These are phyloP conservation scores for Epinotia brunnichana DNA, from an alignment of 2,888 invertebrate genomes.

Conservation along the genomic window DNA sequence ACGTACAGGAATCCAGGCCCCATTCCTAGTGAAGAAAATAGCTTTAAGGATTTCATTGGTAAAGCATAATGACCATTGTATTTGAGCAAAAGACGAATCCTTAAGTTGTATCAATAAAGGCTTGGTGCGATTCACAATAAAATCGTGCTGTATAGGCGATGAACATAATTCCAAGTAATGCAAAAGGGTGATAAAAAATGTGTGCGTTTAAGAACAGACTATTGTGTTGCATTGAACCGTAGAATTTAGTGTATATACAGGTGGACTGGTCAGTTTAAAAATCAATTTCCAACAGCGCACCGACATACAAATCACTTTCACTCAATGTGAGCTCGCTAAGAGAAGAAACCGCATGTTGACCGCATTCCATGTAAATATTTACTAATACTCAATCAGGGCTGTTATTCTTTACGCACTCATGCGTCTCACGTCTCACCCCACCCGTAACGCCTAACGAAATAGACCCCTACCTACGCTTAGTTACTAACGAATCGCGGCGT, in stretches of 20 bases:
- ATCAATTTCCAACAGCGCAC: neutral
- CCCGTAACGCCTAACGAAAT: too few species aligned
- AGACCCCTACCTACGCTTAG: too few species aligned
- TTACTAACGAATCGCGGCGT: too few species aligned
- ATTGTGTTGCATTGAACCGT: neutral
- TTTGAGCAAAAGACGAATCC: neutral
- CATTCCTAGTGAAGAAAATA: constrained; percentile 34
- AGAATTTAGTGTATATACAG: neutral
- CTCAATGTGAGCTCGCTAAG: constrained; percentile 25
- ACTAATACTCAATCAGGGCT: constrained; percentile 11
- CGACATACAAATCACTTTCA: constrained; percentile 16
- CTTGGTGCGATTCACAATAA: neutral
- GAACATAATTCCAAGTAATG: too few species aligned
- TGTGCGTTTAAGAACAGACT: too few species aligned
- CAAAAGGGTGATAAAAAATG: too few species aligned
- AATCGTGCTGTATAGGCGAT: too few species aligned
- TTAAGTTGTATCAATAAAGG: neutral
- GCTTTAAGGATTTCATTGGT: neutral
- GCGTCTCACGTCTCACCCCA: too few species aligned
- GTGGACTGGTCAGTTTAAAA: neutral
- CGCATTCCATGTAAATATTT: constrained; percentile 26
- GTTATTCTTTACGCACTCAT: neutral
- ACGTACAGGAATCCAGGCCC: constrained; percentile 38
- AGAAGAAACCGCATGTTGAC: constrained; percentile 24
- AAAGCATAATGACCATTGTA: neutral